Evolutionary conservation across 2,888 invertebrate species (phyloP).

Genomic region (Cataglyphis altisquamis): DNA sequence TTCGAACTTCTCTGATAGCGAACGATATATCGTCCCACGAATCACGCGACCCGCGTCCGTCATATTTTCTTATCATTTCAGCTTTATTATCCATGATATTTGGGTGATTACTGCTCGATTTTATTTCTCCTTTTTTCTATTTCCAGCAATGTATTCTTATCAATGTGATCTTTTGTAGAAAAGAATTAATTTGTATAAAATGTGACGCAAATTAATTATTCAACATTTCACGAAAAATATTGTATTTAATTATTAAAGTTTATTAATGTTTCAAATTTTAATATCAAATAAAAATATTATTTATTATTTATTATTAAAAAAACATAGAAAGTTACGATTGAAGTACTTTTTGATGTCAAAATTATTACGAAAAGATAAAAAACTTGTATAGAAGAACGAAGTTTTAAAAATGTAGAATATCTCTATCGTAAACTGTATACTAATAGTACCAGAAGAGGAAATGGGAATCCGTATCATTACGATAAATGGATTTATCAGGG

Average conservation of each 20-base stretch:
- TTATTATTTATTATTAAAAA: neutral
- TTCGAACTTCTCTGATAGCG: conserved; percentile 61
- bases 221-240: neutral
- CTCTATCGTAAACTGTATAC: neutral
- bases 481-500: conserved; percentile 78
- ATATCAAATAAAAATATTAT: conserved; percentile 17
- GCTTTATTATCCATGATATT: conserved; percentile 1
- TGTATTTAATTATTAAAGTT: neutral
- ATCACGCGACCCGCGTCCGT: conserved; percentile 14
- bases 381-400: neutral
- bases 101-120: neutral
- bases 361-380: neutral
- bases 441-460: conserved; percentile 26
- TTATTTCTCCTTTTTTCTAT: neutral
- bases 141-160: neutral
- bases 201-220: neutral
- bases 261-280: neutral
- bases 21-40: conserved; percentile 44
- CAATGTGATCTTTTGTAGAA: neutral
- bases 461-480: conserved; percentile 70
- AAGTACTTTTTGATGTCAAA: neutral
- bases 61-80: conserved; percentile 16
- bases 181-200: neutral
- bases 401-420: neutral
- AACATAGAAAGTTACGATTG: no score